Base-by-base conservation (phyloP, 2,797 vertebrate species). In the Fistularia tabacaria region DNA sequence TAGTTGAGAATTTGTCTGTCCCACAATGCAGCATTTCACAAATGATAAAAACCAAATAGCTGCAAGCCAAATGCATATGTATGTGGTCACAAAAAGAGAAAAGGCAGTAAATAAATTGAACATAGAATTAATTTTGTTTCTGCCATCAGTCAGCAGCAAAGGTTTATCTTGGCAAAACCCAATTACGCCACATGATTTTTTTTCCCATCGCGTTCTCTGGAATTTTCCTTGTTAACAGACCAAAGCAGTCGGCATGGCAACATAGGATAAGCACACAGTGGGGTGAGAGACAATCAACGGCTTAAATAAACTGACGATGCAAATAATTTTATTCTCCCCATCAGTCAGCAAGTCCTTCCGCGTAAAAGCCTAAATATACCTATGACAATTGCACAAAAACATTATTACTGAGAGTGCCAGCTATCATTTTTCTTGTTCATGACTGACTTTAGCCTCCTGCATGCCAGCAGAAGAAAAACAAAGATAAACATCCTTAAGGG, bases 141-240 rank as follows among this genome's bases (percentile, higher is more conserved):
- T 64, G 49, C 44, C 64, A 77, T 83, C 68, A 80, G 77, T 80
- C 81, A 81, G 74, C 73, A 74, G 64, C 64, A 11, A 64, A 45
- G 61, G 57, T 76, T 82, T 80, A 76, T 78, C 78, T 80, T 54
- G 71, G 75, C 73, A 74, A 78, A 76, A 77, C 51, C 66, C 60
- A 76, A 67, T 83, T 77, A 68, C 54, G 45, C 45, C 46, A 61
- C 53, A 71, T 76, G 70, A 79, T 75, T 45, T 25, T 71, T 69
- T 77, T 74, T 73, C 62, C 62, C 64, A 74, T 61, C 64, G 47
- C 66, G 62, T 51, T 71, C 60, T 75, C 49, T 77, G 68, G 38
- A 66, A 71, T 51, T 69, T 68, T 64, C 42, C 40, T 38, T 60
- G 61, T 76, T 68, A 57, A 74, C 43, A 67, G 81, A 78, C 79